Evolutionary conservation across 2,888 invertebrate species (phyloP).

Genomic region (Drosophila macrothrix): DNA sequence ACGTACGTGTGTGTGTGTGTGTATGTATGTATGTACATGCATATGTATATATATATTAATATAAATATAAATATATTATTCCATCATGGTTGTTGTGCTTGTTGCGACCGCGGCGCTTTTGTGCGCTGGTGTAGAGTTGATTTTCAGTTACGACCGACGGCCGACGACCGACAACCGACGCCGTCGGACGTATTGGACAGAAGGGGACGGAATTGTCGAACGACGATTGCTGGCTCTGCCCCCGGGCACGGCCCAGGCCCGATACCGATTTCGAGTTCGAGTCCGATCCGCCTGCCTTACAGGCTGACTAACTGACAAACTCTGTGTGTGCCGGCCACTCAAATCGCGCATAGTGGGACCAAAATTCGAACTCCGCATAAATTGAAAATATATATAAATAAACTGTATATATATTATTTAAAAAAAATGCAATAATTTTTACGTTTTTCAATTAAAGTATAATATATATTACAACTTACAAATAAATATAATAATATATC

Average conservation of each 20-base stretch:
- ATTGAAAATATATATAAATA: background rate
- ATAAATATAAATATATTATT: slow-evolving; percentile 31
- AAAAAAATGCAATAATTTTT: background rate
- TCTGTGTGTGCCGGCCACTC: slow-evolving; percentile 54
- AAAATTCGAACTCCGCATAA: background rate
- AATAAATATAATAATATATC: background rate
- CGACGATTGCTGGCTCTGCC: slow-evolving; percentile 55
- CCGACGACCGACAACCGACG: slow-evolving; percentile 54
- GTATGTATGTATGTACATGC: slow-evolving; percentile 2
- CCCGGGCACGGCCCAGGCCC: slow-evolving; percentile 32
- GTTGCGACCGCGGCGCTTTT: slow-evolving; percentile 65
- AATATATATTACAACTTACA: background rate
- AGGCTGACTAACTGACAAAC: slow-evolving; percentile 77
- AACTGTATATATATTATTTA: background rate
- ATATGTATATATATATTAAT: slow-evolving; percentile 14
- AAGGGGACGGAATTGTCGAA: slow-evolving; percentile 36
- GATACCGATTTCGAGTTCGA: slow-evolving; percentile 15
- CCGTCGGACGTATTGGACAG: slow-evolving; percentile 68
- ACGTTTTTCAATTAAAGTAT: background rate
- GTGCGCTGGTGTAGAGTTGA: slow-evolving; percentile 65
- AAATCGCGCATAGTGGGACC: slow-evolving; percentile 41
- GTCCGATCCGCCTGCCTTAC: slow-evolving; percentile 39
- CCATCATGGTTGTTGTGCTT: slow-evolving; percentile 51
- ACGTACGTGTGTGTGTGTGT: background rate
- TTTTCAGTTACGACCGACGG: slow-evolving; percentile 57